Conservation (phyloP, 2,888 invertebrate species). For the Andrena hattorfiana region DNA sequence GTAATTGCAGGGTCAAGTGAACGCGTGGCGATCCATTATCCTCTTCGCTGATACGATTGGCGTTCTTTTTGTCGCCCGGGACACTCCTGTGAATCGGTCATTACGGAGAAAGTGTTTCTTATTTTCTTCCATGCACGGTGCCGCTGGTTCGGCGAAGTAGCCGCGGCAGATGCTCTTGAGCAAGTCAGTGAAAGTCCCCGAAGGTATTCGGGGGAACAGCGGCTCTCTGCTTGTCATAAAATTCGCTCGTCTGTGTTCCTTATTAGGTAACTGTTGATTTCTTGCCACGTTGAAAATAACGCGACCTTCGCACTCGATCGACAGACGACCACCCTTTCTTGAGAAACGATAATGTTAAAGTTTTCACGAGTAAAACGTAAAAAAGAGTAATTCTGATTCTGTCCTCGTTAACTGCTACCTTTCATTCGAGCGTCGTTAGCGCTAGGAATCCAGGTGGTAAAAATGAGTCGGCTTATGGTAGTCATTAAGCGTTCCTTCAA, state of each 20-base stretch:
- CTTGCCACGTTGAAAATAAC: background rate
- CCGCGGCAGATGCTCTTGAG: constrained; percentile 74
- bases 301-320: background rate
- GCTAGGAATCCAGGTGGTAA: background rate
- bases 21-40: background rate
- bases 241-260: constrained; percentile 40
- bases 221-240: constrained; percentile 41
- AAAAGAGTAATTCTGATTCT: no score
- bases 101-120: constrained; percentile 80
- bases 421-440: background rate
- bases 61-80: constrained; percentile 23
- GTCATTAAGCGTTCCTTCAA: background rate
- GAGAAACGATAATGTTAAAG: background rate
- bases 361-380: background rate
- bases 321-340: background rate
- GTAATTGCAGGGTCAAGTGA: background rate
- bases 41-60: background rate
- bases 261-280: constrained; percentile 67
- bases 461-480: background rate
- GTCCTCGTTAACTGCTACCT: background rate
- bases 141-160: constrained; percentile 62
- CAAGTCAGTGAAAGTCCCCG: constrained; percentile 80
- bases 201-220: constrained; percentile 51
- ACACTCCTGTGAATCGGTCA: constrained; percentile 70
- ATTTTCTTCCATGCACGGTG: constrained; percentile 72